Evolutionary conservation across 1,140 invertebrate genomes (phyloP), one percentile per base, ranked within the genome.

Genomic region (Hormaphis cornu): DNA sequence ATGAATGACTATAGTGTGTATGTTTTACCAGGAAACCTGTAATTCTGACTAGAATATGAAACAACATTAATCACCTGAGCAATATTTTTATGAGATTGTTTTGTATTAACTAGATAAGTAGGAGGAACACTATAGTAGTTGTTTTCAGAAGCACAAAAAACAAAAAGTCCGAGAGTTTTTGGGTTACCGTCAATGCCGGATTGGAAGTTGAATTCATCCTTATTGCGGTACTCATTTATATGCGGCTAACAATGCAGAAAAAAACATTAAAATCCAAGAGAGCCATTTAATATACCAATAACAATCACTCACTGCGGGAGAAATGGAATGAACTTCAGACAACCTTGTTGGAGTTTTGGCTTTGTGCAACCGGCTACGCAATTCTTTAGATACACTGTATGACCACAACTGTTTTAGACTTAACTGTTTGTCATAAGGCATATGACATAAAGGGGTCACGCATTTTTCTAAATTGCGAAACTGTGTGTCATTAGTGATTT

Each of bases 341-440:
- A 54, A 12, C n/a, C 8, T 50, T 20, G 40, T 53, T n/a, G 37
- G 10, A 16, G 66, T 28, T 53, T 69, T 69, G 10, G 5, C 33
- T 9, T 54, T 69, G 22, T 53, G 22, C 20, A 59, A 28, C 35
- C 48, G 70, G 9, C 20, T 42, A 14, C 69, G 61, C 1, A 75
- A 30, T 14, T 54, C 70, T 61, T 72, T 48, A 8, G 75, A 28
- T 7, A 75, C 54, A 3, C 72, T 52, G n/a, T 46, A 10, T 44
- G 70, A 71, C 54, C 73, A 72, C 18, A 71, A 42, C 14, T 73
- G 48, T 72, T 81, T 81, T 6, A 72, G 12, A 35, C 71, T 46
- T 9, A 79, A 70, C 63, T 84, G 83, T 70, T 81, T 76, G 20
- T 77, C 73, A 74, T 83, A 83, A 6, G 78, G 74, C 4, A 80